Evolutionary conservation across 1,140 invertebrate species (phyloP).

Genomic region (Mesaphorura yosii): DNA sequence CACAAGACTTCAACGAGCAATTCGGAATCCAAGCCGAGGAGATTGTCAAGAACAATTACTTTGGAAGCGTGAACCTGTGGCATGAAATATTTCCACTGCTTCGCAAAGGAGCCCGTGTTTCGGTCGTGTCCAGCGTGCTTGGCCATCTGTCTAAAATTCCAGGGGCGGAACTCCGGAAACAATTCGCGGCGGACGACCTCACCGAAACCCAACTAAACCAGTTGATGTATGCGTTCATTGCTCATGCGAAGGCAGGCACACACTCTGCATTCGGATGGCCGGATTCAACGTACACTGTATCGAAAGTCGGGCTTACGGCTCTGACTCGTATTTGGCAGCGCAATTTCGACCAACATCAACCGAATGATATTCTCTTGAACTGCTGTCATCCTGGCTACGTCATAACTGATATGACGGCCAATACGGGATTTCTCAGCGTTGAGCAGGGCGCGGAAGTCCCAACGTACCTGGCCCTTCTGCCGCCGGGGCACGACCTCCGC

Average conservation of each 20-base stretch:
- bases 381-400: slow-evolving; percentile 45
- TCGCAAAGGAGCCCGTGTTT: slow-evolving; percentile 52
- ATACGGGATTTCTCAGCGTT: slow-evolving; percentile 2
- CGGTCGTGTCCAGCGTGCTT: slow-evolving; percentile 57
- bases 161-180: slow-evolving; percentile 40
- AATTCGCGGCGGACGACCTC: no score
- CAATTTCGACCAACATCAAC: slow-evolving; percentile 7
- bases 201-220: no score
- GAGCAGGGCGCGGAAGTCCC: slow-evolving; percentile 9
- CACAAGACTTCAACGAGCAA: no score
- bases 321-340: background rate
- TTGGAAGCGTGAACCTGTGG: slow-evolving; percentile 51
- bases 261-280: slow-evolving; percentile 46
- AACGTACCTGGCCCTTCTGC: slow-evolving; percentile 4
- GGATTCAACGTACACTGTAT: slow-evolving; percentile 49
- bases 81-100: slow-evolving; percentile 56
- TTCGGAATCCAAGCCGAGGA: slow-evolving; percentile 55
- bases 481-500: slow-evolving; percentile 26
- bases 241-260: background rate
- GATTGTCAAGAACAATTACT: slow-evolving; percentile 57
- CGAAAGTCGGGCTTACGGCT: slow-evolving; percentile 51
- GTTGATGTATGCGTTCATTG: no score
- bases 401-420: slow-evolving; percentile 13
- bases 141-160: no score
- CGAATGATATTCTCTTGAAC: slow-evolving; percentile 52